Base-by-base conservation (phyloP, 2,888 invertebrate species). In the Venusia cambrica region DNA sequence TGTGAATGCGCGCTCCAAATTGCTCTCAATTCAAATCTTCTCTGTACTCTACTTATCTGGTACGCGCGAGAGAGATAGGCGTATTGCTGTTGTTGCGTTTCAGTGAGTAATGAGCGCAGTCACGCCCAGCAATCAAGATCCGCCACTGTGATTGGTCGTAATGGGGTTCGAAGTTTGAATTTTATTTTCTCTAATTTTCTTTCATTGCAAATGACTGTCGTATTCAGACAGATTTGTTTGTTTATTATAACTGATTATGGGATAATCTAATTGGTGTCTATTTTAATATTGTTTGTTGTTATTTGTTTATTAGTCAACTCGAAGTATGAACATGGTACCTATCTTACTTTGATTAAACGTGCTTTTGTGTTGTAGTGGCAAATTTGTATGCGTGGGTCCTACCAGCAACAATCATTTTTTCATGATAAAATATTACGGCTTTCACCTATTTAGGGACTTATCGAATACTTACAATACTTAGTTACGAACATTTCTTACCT, bases 81-180 rank as follows among this genome's bases (percentile, higher is more conserved):
- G 39, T 44, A 64, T 1, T 15, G 57, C 31, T 45, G 31, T 30
- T 6, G 14, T 27, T 53, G 35, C 54, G 49, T 50, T 56, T 51
- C 44, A 48, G 65, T 78, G 70, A 83, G 77, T 84, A 83, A 87
- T 84, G 80, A 77, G 68, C 36, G 48, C 52, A 38, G 77, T 74
- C 79, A 80, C 84, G 83, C 84, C 85, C 81, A 50, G 65, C 75
- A 83, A 85, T 84, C 81, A 83, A 60, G 58, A 45, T 39, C 49
- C 57, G 42, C 54, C 45, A 51, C 59, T 60, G 64, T 66, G 62
- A 84, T 84, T 87, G 84, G 84, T 74, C 52, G 72, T 74, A 70
- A 71, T 73, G 54, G 68, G 60, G 71, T 70, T 69, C 61, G 60
- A 69, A 79, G 69, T 79, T 75, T 72, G 68, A 75, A 71, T 73